Percentiles rank a stretch among this genome's conserved stretches.
Evolutionary conservation across 2,888 invertebrate genomes (phyloP).

Genomic region (Drosophila incognita): DNA sequence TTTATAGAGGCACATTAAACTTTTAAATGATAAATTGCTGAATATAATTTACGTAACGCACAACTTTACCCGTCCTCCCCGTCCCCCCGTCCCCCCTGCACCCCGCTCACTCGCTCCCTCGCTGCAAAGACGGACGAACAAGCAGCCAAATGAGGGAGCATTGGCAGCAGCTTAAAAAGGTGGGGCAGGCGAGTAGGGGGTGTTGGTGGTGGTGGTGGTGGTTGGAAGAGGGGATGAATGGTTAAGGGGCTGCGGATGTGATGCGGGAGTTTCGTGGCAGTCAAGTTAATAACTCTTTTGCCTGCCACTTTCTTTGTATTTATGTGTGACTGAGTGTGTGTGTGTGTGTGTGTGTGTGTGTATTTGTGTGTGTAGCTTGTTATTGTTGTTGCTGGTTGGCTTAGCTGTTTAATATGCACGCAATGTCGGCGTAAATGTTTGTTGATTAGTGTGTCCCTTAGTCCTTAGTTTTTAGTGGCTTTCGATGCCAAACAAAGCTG

Average conservation of each 20-base stretch:
- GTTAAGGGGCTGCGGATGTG: conserved; percentile 21
- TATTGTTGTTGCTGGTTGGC: conserved; percentile 28
- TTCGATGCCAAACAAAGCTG: conserved; percentile 41
- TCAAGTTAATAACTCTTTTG: conserved; percentile 77
- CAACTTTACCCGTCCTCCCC: conserved; percentile 2
- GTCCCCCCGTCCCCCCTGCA: background rate
- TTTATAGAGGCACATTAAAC: conserved; percentile 81
- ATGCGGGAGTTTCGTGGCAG: conserved; percentile 61
- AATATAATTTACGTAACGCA: conserved; percentile 73
- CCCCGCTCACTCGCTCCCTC: too few species aligned
- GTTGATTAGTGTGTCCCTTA: conserved; percentile 77
- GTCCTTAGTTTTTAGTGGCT: conserved; percentile 68
- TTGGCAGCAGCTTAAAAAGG: conserved; percentile 5
- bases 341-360: background rate
- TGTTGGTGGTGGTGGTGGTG: background rate
- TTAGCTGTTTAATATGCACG: conserved; percentile 78
- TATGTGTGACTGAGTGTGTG: background rate
- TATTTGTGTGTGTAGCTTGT: conserved; percentile 14
- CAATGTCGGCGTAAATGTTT: conserved; percentile 80
- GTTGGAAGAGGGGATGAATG: background rate
- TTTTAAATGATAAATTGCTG: conserved; percentile 81
- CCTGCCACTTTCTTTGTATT: conserved; percentile 48
- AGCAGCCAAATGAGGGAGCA: conserved; percentile 21
- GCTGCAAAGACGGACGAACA: background rate
- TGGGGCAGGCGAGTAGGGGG: background rate